Conservation (phyloP, 2,113 vertebrate species). For the Triplophysa siluroides region DNA sequence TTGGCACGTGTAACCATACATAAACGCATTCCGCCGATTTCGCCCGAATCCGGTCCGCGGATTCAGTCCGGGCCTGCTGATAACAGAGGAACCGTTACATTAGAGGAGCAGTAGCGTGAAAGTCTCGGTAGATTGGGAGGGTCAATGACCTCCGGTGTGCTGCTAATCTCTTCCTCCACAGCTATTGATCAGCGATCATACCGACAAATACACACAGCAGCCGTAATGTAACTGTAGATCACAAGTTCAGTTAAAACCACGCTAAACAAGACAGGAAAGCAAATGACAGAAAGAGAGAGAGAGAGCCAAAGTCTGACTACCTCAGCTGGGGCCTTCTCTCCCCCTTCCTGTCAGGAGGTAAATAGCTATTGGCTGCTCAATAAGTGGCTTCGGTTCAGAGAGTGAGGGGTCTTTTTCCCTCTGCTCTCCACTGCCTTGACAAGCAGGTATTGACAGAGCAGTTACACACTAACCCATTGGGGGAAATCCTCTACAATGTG, state of each 20-base stretch:
- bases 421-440: constrained; percentile 85
- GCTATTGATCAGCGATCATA: constrained; percentile 16
- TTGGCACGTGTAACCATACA: background rate
- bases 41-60: background rate
- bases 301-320: constrained; percentile 54
- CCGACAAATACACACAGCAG: constrained; percentile 19
- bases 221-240: constrained; percentile 13
- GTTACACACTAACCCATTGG: constrained; percentile 91
- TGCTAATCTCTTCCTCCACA: constrained; percentile 28
- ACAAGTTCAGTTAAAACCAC: constrained; percentile 26
- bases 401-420: constrained; percentile 78
- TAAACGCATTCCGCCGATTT: background rate
- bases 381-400: constrained; percentile 90
- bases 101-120: constrained; percentile 29
- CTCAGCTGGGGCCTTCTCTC: constrained; percentile 60
- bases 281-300: constrained; percentile 35
- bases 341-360: constrained; percentile 86
- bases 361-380: constrained; percentile 99
- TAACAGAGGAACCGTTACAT: constrained; percentile 3
- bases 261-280: constrained; percentile 18
- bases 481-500: constrained; percentile 81
- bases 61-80: background rate
- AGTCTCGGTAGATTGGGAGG: background rate
- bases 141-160: constrained; percentile 17
- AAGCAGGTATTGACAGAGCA: constrained; percentile 95